Percentiles rank a stretch among this genome's conserved stretches.
Conservation (phyloP, 2,797 vertebrate species). For the Sylvia borin region DNA sequence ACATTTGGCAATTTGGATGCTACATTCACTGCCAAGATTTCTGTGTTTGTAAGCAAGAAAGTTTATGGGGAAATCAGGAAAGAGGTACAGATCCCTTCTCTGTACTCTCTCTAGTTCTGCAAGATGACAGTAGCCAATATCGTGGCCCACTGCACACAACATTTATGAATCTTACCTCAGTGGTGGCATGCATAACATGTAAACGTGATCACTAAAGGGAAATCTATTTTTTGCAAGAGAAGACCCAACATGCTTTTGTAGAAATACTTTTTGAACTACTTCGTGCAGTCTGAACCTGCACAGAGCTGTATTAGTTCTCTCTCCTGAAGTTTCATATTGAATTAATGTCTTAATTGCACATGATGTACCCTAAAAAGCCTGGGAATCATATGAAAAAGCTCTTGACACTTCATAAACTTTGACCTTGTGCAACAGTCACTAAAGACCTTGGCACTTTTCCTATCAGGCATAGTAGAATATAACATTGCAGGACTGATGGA, state of each 20-base stretch:
- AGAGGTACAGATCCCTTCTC: background rate
- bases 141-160: background rate
- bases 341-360: background rate
- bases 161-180: background rate
- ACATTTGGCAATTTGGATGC: background rate
- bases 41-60: background rate
- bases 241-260: fast-evolving
- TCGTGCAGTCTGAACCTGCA: background rate
- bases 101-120: background rate
- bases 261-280: background rate
- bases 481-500: background rate
- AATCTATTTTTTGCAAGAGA: background rate
- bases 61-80: background rate
- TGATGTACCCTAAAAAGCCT: background rate
- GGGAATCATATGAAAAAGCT: background rate
- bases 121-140: background rate
- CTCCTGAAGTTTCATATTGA: background rate
- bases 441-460: background rate
- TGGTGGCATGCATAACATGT: background rate
- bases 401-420: background rate
- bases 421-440: background rate
- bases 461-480: background rate
- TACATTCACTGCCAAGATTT: background rate
- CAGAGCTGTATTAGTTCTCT: background rate
- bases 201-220: background rate